Percentiles rank a stretch among this genome's conserved stretches.
Conservation (phyloP, 1,140 invertebrate species). For the Belonocnema kinseyi region DNA sequence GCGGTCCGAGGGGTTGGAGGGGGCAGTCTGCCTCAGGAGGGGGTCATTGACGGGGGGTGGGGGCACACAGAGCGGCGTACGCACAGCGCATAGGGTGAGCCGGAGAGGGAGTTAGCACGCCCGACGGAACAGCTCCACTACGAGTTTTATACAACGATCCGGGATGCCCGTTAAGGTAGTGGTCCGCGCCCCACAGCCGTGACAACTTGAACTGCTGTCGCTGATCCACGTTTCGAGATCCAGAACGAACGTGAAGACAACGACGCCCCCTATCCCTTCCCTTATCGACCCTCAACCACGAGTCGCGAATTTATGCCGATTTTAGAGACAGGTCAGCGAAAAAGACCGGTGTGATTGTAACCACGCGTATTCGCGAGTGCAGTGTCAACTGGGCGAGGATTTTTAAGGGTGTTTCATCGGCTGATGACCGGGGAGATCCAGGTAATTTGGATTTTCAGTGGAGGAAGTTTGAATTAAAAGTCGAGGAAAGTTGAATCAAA, state of each 20-base stretch:
- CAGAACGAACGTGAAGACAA: slow-evolving; percentile 1
- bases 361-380: slow-evolving; percentile 28
- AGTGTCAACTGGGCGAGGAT: background rate
- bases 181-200: slow-evolving; percentile 71
- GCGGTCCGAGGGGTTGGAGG: slow-evolving; percentile 21
- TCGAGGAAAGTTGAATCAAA: no score
- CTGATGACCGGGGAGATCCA: slow-evolving; percentile 3
- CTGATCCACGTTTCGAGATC: slow-evolving; percentile 4
- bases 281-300: slow-evolving; percentile 5
- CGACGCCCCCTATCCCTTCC: slow-evolving; percentile 22
- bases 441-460: background rate
- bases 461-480: background rate
- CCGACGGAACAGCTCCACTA: slow-evolving; percentile 67
- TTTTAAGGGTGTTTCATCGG: slow-evolving; percentile 11
- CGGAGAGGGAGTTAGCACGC: slow-evolving; percentile 68
- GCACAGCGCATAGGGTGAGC: slow-evolving; percentile 30
- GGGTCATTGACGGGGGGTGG: slow-evolving; percentile 18
- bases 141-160: slow-evolving; percentile 74
- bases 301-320: background rate
- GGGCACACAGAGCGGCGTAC: slow-evolving; percentile 37
- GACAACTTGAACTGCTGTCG: slow-evolving; percentile 52
- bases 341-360: background rate
- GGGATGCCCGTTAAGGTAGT: slow-evolving; percentile 72
- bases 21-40: slow-evolving; percentile 21
- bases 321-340: background rate